Evolutionary conservation across 1,140 invertebrate species (phyloP).

Genomic region (Aporrectodea caliginosa): DNA sequence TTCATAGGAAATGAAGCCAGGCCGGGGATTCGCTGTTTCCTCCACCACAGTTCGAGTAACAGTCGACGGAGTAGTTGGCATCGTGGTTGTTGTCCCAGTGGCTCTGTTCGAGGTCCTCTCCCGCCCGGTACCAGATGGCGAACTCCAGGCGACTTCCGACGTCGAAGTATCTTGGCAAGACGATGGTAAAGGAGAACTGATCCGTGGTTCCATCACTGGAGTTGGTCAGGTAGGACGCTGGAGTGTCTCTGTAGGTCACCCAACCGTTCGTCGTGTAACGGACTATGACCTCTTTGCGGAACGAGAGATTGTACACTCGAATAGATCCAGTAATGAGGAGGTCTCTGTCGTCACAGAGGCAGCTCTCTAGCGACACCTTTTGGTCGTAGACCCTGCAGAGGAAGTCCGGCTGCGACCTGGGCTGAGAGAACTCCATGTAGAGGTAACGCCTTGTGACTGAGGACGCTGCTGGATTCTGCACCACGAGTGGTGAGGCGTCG

Average conservation of each 20-base stretch:
- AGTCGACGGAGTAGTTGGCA: slow-evolving; percentile 66
- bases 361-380: slow-evolving; percentile 80
- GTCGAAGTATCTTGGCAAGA: slow-evolving; percentile 58
- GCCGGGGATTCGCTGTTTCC: not conserved
- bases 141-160: slow-evolving; percentile 74
- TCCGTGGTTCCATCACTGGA: slow-evolving; percentile 91
- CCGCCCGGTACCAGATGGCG: slow-evolving; percentile 75
- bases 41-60: slow-evolving; percentile 35
- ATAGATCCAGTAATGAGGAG: slow-evolving; percentile 77
- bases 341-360: slow-evolving; percentile 60
- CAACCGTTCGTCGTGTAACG: slow-evolving; percentile 82
- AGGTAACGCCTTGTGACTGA: slow-evolving; percentile 48
- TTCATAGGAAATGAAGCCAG: not conserved
- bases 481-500: not conserved
- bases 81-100: slow-evolving; percentile 88
- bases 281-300: slow-evolving; percentile 82
- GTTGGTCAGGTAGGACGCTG: slow-evolving; percentile 73
- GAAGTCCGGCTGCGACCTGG: slow-evolving; percentile 70
- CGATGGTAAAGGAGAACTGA: slow-evolving; percentile 72
- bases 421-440: slow-evolving; percentile 77
- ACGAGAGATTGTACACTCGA: slow-evolving; percentile 82
- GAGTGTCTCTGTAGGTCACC: slow-evolving; percentile 74
- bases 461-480: not conserved
- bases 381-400: slow-evolving; percentile 69
- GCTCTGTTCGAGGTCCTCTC: slow-evolving; percentile 63